phyloP scores from a whole-genome alignment of 2,113 vertebrate species.

The Burhinus bistriatus region DNA sequence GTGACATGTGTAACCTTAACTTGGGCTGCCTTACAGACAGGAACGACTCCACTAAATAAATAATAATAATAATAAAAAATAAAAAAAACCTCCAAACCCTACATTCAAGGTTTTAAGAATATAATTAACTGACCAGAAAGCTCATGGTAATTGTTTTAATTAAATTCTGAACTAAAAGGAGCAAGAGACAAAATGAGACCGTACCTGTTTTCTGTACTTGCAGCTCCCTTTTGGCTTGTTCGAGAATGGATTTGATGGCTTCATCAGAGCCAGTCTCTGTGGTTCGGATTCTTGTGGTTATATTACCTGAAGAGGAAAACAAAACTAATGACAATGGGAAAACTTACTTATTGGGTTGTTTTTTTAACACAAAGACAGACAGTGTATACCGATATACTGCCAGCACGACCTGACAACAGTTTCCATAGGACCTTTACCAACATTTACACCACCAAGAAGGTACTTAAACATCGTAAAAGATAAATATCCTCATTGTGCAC shows the following conservation, averaged over 20 bases:
- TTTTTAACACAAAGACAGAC: neutral
- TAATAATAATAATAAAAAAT: neutral
- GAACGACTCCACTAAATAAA: neutral
- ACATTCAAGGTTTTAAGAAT: neutral
- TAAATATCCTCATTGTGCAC: neutral
- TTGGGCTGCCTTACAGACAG: neutral
- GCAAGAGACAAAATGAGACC: neutral
- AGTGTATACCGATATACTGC: rapidly evolving
- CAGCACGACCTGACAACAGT: neutral
- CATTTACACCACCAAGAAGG: neutral
- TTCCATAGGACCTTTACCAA: neutral
- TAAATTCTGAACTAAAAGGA: neutral
- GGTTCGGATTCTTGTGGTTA: conserved; percentile 89
- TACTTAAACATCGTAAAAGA: neutral
- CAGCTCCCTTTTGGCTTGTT: conserved; percentile 94
- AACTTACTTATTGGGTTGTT: neutral
- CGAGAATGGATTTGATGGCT: conserved; percentile 95
- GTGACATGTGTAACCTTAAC: rapidly evolving
- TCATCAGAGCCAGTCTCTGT: conserved; percentile 91
- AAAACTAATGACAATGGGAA: conserved; percentile 30
- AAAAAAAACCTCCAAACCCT: neutral
- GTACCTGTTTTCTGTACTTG: conserved; percentile 95
- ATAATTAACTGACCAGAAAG: conserved; percentile 47
- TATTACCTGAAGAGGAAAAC: conserved; percentile 83
- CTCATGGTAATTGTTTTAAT: conserved; percentile 42